These are phyloP conservation scores for Leiothrix lutea DNA, from an alignment of 2,113 vertebrate genomes.

Conservation along the genomic window DNA sequence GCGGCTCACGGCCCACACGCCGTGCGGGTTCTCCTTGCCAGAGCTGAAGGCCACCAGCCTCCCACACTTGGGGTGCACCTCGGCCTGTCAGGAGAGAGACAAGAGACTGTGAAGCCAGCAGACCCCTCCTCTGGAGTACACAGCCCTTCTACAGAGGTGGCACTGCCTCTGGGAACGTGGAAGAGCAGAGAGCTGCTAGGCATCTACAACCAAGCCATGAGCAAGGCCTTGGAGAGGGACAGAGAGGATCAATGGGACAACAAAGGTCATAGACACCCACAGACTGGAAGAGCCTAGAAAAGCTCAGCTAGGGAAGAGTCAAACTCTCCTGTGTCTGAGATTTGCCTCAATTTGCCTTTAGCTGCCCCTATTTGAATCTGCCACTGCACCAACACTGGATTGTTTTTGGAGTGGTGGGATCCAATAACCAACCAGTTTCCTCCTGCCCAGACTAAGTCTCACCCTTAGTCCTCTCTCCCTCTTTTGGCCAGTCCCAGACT, in stretches of 20 bases:
- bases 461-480: background rate
- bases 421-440: background rate
- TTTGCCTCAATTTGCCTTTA: constrained; percentile 73
- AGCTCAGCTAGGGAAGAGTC: background rate
- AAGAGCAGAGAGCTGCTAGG: background rate
- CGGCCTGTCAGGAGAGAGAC: constrained; percentile 74
- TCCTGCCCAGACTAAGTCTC: background rate
- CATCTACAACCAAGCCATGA: background rate
- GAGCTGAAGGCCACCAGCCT: constrained; percentile 92
- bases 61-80: constrained; percentile 87
- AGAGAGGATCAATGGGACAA: background rate
- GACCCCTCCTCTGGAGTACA: background rate
- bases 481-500: background rate
- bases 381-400: background rate
- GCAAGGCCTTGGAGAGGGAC: background rate
- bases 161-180: fast-evolving
- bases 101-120: background rate
- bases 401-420: background rate
- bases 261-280: background rate
- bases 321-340: background rate
- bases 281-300: background rate
- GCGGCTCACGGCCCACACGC: constrained; percentile 84
- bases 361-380: constrained; percentile 60
- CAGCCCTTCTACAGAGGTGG: background rate
- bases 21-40: constrained; percentile 91